Evolutionary conservation across 2,888 invertebrate genomes (phyloP).

Genomic region (Epinotia bilunana): DNA sequence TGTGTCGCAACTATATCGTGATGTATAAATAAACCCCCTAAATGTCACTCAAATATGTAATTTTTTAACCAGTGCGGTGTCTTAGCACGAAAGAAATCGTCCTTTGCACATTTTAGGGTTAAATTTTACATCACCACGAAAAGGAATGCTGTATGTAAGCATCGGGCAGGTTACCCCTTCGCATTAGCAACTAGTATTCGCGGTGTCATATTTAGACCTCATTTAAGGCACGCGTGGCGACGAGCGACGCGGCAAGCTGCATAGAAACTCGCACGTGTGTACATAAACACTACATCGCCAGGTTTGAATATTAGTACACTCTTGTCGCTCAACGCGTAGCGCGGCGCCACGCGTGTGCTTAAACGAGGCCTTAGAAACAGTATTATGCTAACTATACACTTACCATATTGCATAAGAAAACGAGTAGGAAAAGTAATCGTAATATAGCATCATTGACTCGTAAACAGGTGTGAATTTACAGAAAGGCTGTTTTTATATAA

Average conservation of each 20-base stretch:
- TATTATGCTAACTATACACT: background rate
- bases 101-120: constrained; percentile 14
- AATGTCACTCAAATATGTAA: background rate
- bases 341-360: background rate
- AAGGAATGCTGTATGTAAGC: constrained; percentile 18
- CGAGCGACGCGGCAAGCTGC: background rate
- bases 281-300: no score
- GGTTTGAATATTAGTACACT: no score
- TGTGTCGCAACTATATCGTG: constrained; percentile 23
- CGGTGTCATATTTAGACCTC: background rate
- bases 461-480: no score
- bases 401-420: background rate
- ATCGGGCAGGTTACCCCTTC: constrained; percentile 12
- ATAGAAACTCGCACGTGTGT: background rate
- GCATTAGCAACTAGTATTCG: background rate
- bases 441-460: no score
- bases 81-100: background rate
- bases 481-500: no score
- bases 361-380: background rate
- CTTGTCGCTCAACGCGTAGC: no score
- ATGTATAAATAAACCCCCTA: constrained; percentile 2
- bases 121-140: background rate
- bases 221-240: background rate
- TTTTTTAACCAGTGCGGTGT: background rate
- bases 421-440: no score